phyloP scores from a whole-genome alignment of 2,888 invertebrate genomes.

The Ornithoptera alexandrae region DNA sequence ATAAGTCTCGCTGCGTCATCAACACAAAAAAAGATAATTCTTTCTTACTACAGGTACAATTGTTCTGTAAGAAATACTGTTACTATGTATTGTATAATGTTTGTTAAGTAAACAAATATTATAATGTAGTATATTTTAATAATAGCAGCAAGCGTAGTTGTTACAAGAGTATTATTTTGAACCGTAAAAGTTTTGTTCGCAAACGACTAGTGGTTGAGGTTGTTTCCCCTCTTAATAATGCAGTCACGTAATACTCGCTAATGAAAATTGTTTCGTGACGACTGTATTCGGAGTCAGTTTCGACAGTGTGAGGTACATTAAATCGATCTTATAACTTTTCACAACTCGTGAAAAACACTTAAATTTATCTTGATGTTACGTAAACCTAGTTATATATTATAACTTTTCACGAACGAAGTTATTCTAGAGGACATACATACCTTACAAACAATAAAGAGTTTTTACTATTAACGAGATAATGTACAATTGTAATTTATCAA shows the following conservation, averaged over 20 bases:
- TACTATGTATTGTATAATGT: too few relatives aligned
- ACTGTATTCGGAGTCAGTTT: slow-evolving; percentile 63
- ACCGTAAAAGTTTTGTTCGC: slow-evolving; percentile 57
- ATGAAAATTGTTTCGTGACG: slow-evolving; percentile 74
- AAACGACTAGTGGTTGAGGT: slow-evolving; percentile 44
- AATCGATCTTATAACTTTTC: slow-evolving; percentile 37
- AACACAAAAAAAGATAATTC: too few relatives aligned
- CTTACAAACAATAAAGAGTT: too few relatives aligned
- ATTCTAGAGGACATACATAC: too few relatives aligned
- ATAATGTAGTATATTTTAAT: not conserved
- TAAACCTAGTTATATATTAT: not conserved
- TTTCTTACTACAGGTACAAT: too few relatives aligned
- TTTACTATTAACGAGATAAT: too few relatives aligned
- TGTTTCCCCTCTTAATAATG: slow-evolving; percentile 59
- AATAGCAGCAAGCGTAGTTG: not conserved
- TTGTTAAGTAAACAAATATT: not conserved
- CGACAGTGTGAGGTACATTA: slow-evolving; percentile 59
- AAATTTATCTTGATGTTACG: not conserved
- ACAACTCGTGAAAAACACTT: slow-evolving; percentile 4
- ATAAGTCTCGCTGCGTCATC: too few relatives aligned
- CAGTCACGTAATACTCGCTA: slow-evolving; percentile 69
- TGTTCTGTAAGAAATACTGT: too few relatives aligned
- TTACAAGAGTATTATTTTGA: slow-evolving; percentile 4
- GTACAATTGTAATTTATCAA: too few relatives aligned
- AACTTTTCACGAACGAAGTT: too few relatives aligned